phyloP scores from a whole-genome alignment of 2,888 invertebrate genomes.

The Meloe dianella region DNA sequence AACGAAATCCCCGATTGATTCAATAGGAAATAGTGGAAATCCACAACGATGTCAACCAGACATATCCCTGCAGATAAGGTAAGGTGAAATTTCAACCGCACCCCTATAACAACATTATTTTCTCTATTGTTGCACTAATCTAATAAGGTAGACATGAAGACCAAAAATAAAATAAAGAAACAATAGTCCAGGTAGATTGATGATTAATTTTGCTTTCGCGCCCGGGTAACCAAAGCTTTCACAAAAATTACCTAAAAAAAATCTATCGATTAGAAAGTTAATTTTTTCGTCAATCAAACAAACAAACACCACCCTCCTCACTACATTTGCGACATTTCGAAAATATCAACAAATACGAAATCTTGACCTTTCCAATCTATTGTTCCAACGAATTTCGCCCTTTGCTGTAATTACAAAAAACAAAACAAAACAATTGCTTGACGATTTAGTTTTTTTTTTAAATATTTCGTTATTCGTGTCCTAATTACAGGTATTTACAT shows the following conservation, averaged over 20 bases:
- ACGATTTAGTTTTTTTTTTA: neutral
- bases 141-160: neutral
- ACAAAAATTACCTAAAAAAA: neutral
- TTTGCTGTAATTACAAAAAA: neutral
- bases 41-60: constrained; percentile 75
- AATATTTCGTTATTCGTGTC: too few species aligned
- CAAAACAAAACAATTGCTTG: neutral
- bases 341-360: neutral
- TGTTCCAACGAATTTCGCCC: neutral
- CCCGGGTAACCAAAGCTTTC: neutral
- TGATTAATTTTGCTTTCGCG: constrained; percentile 1
- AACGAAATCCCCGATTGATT: neutral
- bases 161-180: neutral
- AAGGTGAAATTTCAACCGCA: constrained; percentile 60
- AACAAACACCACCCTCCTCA: too few species aligned
- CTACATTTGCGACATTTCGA: neutral
- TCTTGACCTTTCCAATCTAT: constrained; percentile 8
- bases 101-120: constrained; percentile 35
- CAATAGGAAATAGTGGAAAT: constrained; percentile 42
- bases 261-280: neutral
- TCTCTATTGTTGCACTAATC: neutral
- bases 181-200: neutral
- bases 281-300: too few species aligned
- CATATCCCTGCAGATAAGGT: constrained; percentile 87
- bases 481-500: too few species aligned